Conservation (phyloP, 2,888 invertebrate species). For the Incurvaria masculella region DNA sequence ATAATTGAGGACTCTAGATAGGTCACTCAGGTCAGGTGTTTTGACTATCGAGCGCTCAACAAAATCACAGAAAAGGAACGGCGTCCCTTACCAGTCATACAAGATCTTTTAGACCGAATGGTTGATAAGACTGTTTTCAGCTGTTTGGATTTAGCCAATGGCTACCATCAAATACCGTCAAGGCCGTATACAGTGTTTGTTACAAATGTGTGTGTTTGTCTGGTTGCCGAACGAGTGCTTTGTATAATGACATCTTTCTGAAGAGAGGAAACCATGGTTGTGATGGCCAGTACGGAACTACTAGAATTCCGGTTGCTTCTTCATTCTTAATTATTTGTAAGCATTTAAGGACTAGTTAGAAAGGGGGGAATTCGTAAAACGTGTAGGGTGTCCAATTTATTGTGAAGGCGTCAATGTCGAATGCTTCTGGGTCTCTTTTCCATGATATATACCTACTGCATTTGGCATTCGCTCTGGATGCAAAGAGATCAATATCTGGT, state of each 20-base stretch:
- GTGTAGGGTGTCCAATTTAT: neutral
- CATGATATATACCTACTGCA: constrained; percentile 9
- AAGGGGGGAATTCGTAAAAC: constrained; percentile 1
- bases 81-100: too few species aligned
- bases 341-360: neutral
- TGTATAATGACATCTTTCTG: neutral
- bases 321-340: constrained; percentile 8
- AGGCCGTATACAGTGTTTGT: too few species aligned
- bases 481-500: constrained; percentile 18
- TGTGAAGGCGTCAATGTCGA: neutral
- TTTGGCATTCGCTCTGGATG: constrained; percentile 16
- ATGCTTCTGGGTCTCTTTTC: neutral
- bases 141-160: too few species aligned
- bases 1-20: too few species aligned
- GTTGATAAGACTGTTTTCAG: too few species aligned
- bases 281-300: constrained; percentile 7
- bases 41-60: too few species aligned
- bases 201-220: too few species aligned
- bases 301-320: constrained; percentile 6
- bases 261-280: constrained; percentile 7
- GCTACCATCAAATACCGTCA: too few species aligned
- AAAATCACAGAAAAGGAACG: too few species aligned
- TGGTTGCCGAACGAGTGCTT: too few species aligned
- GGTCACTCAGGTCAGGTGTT: too few species aligned
- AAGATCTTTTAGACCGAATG: too few species aligned